Percentiles rank a stretch among this genome's conserved stretches.
Conservation (phyloP, 1,140 invertebrate species). For the Muscidifurax raptorellus region DNA sequence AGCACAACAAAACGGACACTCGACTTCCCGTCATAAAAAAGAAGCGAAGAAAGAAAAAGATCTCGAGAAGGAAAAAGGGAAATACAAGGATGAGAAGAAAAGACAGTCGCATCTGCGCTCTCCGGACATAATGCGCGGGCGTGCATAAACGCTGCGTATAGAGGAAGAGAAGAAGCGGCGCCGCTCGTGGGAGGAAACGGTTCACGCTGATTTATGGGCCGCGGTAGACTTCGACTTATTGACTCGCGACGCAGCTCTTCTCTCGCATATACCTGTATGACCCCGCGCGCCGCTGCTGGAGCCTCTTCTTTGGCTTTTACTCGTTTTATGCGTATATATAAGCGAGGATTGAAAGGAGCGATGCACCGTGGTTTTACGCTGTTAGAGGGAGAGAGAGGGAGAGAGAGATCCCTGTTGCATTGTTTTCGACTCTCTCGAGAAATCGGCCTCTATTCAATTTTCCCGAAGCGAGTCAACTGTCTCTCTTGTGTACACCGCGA, state of each 20-base stretch:
- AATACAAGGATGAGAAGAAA: background rate
- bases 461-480: background rate
- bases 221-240: conserved; percentile 10
- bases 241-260: background rate
- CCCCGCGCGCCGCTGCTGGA: background rate
- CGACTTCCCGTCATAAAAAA: background rate
- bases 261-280: conserved; percentile 1
- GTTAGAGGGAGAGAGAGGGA: background rate
- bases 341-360: background rate
- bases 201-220: conserved; percentile 1
- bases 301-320: background rate
- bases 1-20: background rate
- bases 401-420: background rate
- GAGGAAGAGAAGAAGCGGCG: background rate
- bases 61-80: conserved; percentile 32
- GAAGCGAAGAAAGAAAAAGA: background rate
- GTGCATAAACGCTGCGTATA: background rate
- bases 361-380: background rate
- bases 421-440: background rate
- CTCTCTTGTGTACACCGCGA: too few species aligned
- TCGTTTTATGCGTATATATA: background rate
- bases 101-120: conserved; percentile 1
- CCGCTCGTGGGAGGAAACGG: conserved; percentile 1
- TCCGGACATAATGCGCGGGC: conserved; percentile 23
- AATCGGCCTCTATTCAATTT: background rate